Base-by-base conservation (phyloP, 1,140 invertebrate genomes). In the Coelopa frigida region DNA sequence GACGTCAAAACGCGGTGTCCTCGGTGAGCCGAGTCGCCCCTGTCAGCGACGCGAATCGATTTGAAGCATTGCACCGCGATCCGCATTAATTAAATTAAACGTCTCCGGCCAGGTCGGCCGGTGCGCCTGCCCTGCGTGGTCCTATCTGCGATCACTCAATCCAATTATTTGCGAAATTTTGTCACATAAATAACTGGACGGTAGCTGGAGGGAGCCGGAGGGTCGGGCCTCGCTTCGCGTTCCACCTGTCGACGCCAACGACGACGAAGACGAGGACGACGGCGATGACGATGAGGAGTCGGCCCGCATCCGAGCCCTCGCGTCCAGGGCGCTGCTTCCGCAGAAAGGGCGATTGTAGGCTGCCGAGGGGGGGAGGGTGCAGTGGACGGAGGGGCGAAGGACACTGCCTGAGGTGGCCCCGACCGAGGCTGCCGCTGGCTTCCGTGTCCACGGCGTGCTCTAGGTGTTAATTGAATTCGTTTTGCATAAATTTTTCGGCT, bases 91-190 rank as follows among this genome's bases (percentile, higher is more conserved):
- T 66, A 62, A 66, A 66, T 65, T 66, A 62, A 66, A 66, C 12
- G 3, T 12, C 31, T 37, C 15, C 32, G 43, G 24, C 22, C 24
- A 18, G 22, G 18, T 40, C 11, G 15, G 35, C 6, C 15, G 29
- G 10, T 20, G 15, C 35, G 4, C 20, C 27, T 22, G 17, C 15
- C 15, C n/a, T 44, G 6, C 20, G 46, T 43, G 24, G 45, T 61
- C 50, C 59, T 61, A 67, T 67, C 60, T 66, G 62, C 66, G 63
- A 67, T 66, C 63, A 67, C 59, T 63, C 62, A 67, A 66, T 66
- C 63, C 63, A 67, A 67, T 67, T 67, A 67, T 67, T 67, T 67
- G 63, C 58, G 59, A 66, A 67, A 67, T 67, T 67, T 67, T 67
- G 63, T 67, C 63, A 66, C 63, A 67, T 67, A 67, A 67, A 67